Percentiles rank a stretch among this genome's conserved stretches.
These are phyloP conservation scores for Micoletzkya japonica DNA, from an alignment of 2,888 invertebrate genomes.

Conservation along the genomic window DNA sequence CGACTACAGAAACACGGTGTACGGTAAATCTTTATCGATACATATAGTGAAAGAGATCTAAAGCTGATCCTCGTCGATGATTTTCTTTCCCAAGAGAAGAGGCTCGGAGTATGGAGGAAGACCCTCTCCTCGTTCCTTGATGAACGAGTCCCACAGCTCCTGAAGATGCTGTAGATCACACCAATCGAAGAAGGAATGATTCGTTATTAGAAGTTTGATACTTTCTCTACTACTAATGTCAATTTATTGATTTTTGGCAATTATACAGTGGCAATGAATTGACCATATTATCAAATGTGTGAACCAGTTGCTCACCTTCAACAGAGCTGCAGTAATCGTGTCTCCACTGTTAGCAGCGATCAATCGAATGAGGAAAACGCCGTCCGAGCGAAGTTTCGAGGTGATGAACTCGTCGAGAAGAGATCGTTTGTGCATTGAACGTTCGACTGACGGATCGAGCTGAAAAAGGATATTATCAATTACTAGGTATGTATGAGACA, in stretches of 20 bases:
- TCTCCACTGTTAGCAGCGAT: constrained; percentile 44
- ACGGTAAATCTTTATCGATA: constrained; percentile 2
- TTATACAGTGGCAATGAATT: background rate
- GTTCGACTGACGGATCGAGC: constrained; percentile 46
- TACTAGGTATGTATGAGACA: background rate
- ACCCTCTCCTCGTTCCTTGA: constrained; percentile 29
- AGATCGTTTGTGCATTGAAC: constrained; percentile 33
- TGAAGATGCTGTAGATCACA: no score
- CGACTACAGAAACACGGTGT: background rate
- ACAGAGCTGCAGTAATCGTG: constrained; percentile 49
- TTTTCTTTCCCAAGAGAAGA: constrained; percentile 31
- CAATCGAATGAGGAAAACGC: constrained; percentile 54
- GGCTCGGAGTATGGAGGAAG: constrained; percentile 46
- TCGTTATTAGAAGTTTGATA: no score
- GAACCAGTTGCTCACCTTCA: no score
- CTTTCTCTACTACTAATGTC: no score
- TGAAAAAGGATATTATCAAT: constrained; percentile 21
- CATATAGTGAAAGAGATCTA: constrained; percentile 3
- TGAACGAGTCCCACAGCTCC: constrained; percentile 54
- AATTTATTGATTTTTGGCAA: background rate
- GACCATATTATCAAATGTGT: no score
- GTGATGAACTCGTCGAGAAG: constrained; percentile 47
- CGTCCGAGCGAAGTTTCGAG: constrained; percentile 55
- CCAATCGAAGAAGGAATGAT: background rate
- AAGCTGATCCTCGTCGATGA: constrained; percentile 24